Evolutionary conservation across 1,140 invertebrate species (phyloP), one percentile per base, ranked within the genome.

Genomic region (Zaprionus davidi): DNA sequence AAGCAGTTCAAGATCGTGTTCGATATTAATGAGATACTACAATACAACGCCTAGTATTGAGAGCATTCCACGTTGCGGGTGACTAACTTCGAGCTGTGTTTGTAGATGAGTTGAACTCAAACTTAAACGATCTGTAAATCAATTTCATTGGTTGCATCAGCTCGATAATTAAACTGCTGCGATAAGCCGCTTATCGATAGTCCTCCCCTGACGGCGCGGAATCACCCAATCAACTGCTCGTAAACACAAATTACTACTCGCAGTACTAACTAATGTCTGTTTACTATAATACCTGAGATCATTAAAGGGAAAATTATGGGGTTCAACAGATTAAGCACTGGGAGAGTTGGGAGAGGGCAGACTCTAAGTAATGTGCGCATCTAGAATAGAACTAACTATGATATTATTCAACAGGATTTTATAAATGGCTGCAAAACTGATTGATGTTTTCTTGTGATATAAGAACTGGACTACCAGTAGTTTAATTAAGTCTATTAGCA

Each of bases 1-100:
- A 75, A 75, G 67, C 59, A 13, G 41, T 31, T 41, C 31, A 57
- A 64, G 72, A 75, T 64, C 72, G 56, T 46, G 66, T 58, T 11
- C 46, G 46, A 51, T 51, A 51, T 51, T 51, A 51, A 51, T 51
- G 46, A 22, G 46, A 22, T 51, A 51, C 46, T 4, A 17, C 7
- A 24, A 51, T 4, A 17, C 7, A 24, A 51, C 46, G 44, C n/a
- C 44, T n/a, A 41, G 20, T 49, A 20, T 5, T 5, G 20, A 51
- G 4, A 5, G 15, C 38, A 41, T 51, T 20, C 22, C 20, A 22
- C 9, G 24, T 24, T 31, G 28, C 28, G 28, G 28, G 28, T 31
- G 28, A 31, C 7, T 31, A 31, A 31, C 7, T 31, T 22, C n/a
- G 46, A 12, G 20, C 46, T 5, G n/a, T 9, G n/a, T 20, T 20